Percentiles rank a stretch among this genome's conserved stretches.
These are phyloP conservation scores for Tamias sibiricus DNA, from an alignment of 2,113 vertebrate genomes.

Conservation along the genomic window DNA sequence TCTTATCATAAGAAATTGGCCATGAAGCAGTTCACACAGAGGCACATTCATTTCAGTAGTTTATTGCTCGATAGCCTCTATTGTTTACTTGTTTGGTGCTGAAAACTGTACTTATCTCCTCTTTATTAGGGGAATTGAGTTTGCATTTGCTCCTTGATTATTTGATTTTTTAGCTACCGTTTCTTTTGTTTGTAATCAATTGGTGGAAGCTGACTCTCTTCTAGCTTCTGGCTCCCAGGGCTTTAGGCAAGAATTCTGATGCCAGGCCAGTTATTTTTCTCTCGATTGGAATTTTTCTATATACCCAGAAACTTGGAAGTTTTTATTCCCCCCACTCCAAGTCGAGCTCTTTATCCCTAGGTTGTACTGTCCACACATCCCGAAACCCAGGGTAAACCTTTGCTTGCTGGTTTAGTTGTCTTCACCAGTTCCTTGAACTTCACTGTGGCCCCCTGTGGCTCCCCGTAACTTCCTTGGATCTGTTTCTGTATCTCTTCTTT, in stretches of 20 bases:
- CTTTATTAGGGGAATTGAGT: background rate
- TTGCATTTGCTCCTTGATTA: background rate
- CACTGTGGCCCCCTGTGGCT: background rate
- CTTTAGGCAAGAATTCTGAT: background rate
- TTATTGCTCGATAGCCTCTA: background rate
- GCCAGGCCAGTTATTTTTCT: background rate
- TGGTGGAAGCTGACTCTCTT: background rate
- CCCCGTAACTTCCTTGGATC: background rate
- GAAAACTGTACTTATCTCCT: background rate
- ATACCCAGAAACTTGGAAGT: background rate
- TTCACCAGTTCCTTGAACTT: background rate
- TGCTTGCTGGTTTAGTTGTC: background rate
- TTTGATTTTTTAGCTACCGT: background rate
- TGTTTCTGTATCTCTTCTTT: background rate
- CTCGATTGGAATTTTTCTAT: background rate
- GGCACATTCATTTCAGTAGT: background rate
- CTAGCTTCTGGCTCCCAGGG: background rate
- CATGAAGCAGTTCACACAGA: background rate
- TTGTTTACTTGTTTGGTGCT: background rate
- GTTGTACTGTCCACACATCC: background rate
- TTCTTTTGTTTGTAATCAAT: background rate
- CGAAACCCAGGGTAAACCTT: background rate
- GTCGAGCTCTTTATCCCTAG: background rate
- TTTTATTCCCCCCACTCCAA: background rate
- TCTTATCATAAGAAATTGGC: background rate